Conservation (phyloP, 1,140 invertebrate species). For the Pseudomyrmex flavicornis region DNA sequence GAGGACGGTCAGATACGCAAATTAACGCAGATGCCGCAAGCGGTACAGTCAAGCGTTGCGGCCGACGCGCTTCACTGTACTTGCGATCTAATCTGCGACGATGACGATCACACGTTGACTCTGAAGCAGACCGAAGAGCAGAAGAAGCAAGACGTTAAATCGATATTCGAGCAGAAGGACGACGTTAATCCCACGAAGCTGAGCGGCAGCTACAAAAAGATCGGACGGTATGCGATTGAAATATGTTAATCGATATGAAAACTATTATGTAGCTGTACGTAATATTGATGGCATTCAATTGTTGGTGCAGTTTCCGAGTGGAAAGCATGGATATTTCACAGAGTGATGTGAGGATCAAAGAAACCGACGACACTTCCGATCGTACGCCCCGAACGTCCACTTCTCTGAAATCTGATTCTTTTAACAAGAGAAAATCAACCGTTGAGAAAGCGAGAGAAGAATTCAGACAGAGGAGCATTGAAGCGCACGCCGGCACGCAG, state of each 20-base stretch:
- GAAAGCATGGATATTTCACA: slow-evolving; percentile 83
- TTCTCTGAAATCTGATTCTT: slow-evolving; percentile 52
- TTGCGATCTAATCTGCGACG: slow-evolving; percentile 79
- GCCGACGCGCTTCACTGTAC: slow-evolving; percentile 65
- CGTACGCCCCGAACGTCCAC: slow-evolving; percentile 61
- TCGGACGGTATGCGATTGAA: slow-evolving; percentile 78
- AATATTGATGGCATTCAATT: not conserved
- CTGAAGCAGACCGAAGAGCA: slow-evolving; percentile 81
- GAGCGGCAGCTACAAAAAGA: slow-evolving; percentile 80
- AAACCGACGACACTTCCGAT: slow-evolving; percentile 71
- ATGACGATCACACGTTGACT: slow-evolving; percentile 83
- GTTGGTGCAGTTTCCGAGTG: slow-evolving; percentile 79
- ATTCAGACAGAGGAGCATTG: slow-evolving; percentile 24
- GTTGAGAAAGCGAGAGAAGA: slow-evolving; percentile 58
- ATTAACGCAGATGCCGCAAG: slow-evolving; percentile 51
- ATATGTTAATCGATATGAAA: not conserved
- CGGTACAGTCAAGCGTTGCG: slow-evolving; percentile 24
- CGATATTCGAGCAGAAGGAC: slow-evolving; percentile 81
- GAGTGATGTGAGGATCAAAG: slow-evolving; percentile 82
- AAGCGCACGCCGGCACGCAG: not conserved
- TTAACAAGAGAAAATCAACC: slow-evolving; percentile 17
- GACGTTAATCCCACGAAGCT: slow-evolving; percentile 66
- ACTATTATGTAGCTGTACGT: not conserved
- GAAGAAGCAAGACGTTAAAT: slow-evolving; percentile 82
- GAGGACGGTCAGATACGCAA: slow-evolving; percentile 83